Percentiles rank a stretch among this genome's conserved stretches.
Conservation (phyloP, 2,113 vertebrate genomes). For the Xenopus borealis region DNA sequence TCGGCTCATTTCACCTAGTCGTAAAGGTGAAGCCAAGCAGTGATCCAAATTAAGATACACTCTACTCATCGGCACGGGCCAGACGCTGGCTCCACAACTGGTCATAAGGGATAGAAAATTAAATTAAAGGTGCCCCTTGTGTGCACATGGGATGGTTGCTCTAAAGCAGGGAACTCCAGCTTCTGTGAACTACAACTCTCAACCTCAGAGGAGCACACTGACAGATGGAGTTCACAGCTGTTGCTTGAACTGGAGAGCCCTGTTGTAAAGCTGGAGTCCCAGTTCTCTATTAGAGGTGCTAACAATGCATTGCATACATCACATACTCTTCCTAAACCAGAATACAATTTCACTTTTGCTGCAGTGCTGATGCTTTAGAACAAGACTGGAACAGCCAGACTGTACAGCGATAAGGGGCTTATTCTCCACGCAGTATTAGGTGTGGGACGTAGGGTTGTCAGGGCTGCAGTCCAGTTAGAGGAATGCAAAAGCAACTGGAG, state of each 20-base stretch:
- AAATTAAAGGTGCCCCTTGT: constrained; percentile 41
- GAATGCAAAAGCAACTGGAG: not conserved
- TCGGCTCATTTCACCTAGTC: constrained; percentile 22
- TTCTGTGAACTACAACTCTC: not conserved
- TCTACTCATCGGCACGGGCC: constrained; percentile 22
- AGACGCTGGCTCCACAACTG: constrained; percentile 35
- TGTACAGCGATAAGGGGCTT: not conserved
- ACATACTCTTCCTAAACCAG: constrained; percentile 10
- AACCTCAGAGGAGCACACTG: not conserved
- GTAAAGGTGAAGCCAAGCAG: constrained; percentile 17
- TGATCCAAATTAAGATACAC: constrained; percentile 35
- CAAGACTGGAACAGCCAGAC: not conserved
- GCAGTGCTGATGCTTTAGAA: constrained; percentile 11
- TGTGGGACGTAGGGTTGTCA: not conserved
- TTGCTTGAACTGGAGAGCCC: not conserved
- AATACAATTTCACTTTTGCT: constrained; percentile 32
- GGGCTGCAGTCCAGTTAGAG: not conserved
- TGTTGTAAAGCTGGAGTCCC: not conserved
- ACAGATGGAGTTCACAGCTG: not conserved
- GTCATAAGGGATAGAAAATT: constrained; percentile 35
- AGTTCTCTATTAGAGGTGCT: constrained; percentile 22
- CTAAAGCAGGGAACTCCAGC: not conserved
- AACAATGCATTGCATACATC: constrained; percentile 13
- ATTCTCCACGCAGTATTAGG: not conserved
- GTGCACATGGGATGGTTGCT: constrained; percentile 28